Evolutionary conservation across 2,888 invertebrate genomes (phyloP).

Genomic region (Noctua janthe): DNA sequence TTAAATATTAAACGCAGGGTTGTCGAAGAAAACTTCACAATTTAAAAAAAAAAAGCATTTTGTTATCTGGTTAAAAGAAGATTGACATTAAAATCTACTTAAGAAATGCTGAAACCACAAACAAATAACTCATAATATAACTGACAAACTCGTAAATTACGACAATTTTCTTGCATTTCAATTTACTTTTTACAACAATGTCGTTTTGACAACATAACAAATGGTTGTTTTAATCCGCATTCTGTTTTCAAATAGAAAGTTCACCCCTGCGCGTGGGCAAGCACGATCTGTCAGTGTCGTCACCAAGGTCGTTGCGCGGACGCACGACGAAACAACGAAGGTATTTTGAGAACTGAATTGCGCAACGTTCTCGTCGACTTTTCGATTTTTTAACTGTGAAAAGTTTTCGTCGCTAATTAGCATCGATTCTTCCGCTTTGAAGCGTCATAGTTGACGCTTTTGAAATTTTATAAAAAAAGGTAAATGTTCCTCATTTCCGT

Average conservation of each 20-base stretch:
- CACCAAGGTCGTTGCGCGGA: constrained; percentile 82
- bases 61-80: background rate
- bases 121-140: constrained; percentile 22
- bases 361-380: constrained; percentile 72
- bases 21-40: background rate
- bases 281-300: constrained; percentile 82
- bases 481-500: constrained; percentile 65
- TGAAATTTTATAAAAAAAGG: constrained; percentile 28
- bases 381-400: constrained; percentile 64
- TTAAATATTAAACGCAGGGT: constrained; percentile 47
- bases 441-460: constrained; percentile 67
- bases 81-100: constrained; percentile 19
- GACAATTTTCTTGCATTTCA: constrained; percentile 30
- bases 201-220: constrained; percentile 62
- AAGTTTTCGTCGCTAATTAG: constrained; percentile 74
- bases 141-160: constrained; percentile 22
- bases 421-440: constrained; percentile 72
- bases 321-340: constrained; percentile 71
- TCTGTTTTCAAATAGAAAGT: constrained; percentile 55
- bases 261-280: constrained; percentile 64
- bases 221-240: constrained; percentile 60
- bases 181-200: constrained; percentile 47
- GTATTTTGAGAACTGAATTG: constrained; percentile 79
- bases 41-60: background rate
- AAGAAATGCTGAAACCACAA: background rate